These are phyloP conservation scores for Serranus cabrilla DNA, from an alignment of 2,797 vertebrate species.

Conservation along the genomic window DNA sequence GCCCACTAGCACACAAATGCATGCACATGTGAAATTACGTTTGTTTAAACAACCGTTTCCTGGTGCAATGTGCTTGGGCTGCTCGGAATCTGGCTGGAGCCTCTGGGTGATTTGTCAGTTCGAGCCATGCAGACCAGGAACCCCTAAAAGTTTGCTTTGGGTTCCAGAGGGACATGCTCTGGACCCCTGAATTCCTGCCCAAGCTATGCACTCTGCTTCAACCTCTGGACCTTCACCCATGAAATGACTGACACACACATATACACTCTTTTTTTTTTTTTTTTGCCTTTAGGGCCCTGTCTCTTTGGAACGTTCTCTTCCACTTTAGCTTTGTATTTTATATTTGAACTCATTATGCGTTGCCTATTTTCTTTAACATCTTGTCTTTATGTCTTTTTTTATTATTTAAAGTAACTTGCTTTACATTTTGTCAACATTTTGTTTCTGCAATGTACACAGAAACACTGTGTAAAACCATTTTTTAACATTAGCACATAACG, in stretches of 20 bases:
- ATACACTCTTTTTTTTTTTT: not conserved
- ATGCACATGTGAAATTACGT: constrained; percentile 53
- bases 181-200: constrained; percentile 70
- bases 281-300: not conserved
- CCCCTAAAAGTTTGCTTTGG: constrained; percentile 71
- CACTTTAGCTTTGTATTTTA: too few relatives aligned
- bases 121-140: constrained; percentile 50
- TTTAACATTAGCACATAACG: too few relatives aligned
- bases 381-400: too few relatives aligned
- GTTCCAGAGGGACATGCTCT: constrained; percentile 66
- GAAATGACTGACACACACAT: constrained; percentile 47
- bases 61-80: constrained; percentile 52
- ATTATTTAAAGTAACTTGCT: too few relatives aligned
- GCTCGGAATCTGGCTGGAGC: constrained; percentile 58
- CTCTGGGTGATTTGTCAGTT: constrained; percentile 75
- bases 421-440: too few relatives aligned
- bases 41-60: constrained; percentile 74
- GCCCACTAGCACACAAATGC: constrained; percentile 31
- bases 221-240: constrained; percentile 40
- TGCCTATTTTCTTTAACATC: too few relatives aligned
- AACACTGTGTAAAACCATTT: too few relatives aligned
- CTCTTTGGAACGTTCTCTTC: not conserved
- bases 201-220: constrained; percentile 66
- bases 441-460: too few relatives aligned
- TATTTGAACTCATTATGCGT: too few relatives aligned